phyloP scores from a whole-genome alignment of 2,113 vertebrate genomes.

The Pionites leucogaster region DNA sequence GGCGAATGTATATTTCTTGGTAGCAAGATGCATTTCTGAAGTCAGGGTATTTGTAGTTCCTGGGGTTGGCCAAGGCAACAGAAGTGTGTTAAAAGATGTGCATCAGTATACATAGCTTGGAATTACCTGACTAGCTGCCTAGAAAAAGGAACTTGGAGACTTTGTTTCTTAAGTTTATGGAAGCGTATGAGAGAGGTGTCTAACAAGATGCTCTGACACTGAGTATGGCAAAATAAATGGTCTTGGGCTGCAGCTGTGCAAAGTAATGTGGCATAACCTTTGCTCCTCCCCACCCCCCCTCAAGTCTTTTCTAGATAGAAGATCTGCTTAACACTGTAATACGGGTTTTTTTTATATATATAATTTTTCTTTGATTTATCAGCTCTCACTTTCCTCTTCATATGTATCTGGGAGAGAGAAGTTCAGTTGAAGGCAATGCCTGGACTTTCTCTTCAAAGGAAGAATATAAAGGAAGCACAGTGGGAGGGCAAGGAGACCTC shows the following conservation, averaged over 20 bases:
- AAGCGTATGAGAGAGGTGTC: not conserved
- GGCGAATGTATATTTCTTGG: not conserved
- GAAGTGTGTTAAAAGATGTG: not conserved
- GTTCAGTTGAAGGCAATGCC: not conserved
- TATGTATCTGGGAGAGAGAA: not conserved
- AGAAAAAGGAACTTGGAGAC: not conserved
- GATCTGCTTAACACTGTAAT: not conserved
- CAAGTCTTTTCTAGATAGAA: not conserved
- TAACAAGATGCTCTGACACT: not conserved
- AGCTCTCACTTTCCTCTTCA: not conserved
- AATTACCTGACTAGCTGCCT: not conserved
- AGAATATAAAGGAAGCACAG: not conserved
- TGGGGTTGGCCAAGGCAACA: not conserved
- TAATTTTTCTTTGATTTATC: not conserved
- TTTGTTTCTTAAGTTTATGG: not conserved
- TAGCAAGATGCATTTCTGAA: not conserved
- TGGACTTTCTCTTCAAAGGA: not conserved
- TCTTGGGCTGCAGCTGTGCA: not conserved
- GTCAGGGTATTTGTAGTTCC: not conserved
- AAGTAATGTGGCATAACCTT: not conserved
- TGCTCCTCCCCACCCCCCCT: no score
- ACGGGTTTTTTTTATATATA: not conserved
- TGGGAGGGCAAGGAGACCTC: no score
- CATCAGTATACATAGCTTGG: not conserved
- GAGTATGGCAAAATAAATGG: not conserved